A percentile compares a stretch with the other conserved stretches of the same genome.
Evolutionary conservation across 2,797 vertebrate genomes (phyloP).

Genomic region (Naso thynnoides): DNA sequence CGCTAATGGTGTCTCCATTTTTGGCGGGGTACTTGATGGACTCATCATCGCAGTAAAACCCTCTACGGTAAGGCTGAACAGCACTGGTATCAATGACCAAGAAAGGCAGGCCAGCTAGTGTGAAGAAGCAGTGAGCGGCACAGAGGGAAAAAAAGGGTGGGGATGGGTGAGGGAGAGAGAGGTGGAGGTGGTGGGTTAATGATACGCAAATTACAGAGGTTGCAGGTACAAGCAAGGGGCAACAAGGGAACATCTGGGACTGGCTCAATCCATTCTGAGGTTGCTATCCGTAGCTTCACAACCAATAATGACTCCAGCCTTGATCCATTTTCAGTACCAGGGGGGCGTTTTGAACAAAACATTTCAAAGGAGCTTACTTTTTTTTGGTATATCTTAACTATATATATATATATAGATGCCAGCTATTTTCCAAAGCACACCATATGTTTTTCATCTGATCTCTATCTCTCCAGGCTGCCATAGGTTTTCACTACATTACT

Average conservation of each 20-base stretch:
- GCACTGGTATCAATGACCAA: slow-evolving; percentile 97
- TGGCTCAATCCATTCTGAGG: slow-evolving; percentile 62
- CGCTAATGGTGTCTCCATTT: slow-evolving; percentile 93
- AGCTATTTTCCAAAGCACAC: slow-evolving; percentile 12
- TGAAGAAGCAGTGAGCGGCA: slow-evolving; percentile 70
- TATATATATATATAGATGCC: not conserved
- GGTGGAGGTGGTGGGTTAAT: slow-evolving; percentile 79
- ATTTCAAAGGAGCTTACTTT: not conserved
- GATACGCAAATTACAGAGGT: slow-evolving; percentile 66
- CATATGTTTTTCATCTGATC: not conserved
- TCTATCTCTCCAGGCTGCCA: not conserved
- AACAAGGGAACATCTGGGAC: slow-evolving; percentile 69
- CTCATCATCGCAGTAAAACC: slow-evolving; percentile 96
- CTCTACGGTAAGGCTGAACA: slow-evolving; percentile 94
- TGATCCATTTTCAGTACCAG: slow-evolving; percentile 19
- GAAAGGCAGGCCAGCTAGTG: slow-evolving; percentile 93
- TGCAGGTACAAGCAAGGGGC: slow-evolving; percentile 72
- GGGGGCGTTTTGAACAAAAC: not conserved
- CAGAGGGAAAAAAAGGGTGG: slow-evolving; percentile 34
- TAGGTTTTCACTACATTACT: slow-evolving; percentile 2
- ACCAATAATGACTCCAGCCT: slow-evolving; percentile 33
- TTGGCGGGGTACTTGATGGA: slow-evolving; percentile 97
- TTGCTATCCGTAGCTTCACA: slow-evolving; percentile 28
- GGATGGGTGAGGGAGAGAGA: slow-evolving; percentile 52
- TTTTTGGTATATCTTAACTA: not conserved